Base-by-base conservation (phyloP, 2,888 invertebrate genomes). In the Eledona agricola region DNA sequence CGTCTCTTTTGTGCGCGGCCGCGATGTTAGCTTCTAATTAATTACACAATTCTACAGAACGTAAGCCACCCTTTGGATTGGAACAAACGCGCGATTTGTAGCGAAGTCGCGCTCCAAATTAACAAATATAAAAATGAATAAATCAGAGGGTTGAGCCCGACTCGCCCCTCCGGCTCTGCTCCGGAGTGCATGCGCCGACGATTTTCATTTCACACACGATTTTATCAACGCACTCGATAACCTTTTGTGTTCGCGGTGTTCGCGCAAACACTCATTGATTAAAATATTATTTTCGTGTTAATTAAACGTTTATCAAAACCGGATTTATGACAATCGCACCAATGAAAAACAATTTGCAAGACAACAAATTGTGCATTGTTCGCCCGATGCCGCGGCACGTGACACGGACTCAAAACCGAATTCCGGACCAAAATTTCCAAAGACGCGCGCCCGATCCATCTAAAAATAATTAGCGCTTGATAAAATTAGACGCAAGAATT, bases 111-210 rank as follows among this genome's bases (percentile, higher is more conserved):
- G 67, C 56, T 60, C 61, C 60, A 59, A 63, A 66, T 65, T 66
- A 64, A 65, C 64, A 64, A 65, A 64, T 63, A 66, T 66, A 66
- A 66, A 67, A 60, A 65, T 62, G 63, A 63, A 67, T 67, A 69
- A 69, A 69, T 69, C 66, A 67, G 66, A 66, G 67, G 62, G 67
- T 65, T 63, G 55, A 55, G 58, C n/a, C n/a, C n/a, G n/a, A n/a
- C n/a, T n/a, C n/a, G n/a, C n/a, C n/a, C n/a, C n/a, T n/a, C n/a
- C n/a, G n/a, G n/a, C n/a, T n/a, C n/a, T n/a, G 60, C 40, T 55
- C 57, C 46, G 58, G 57, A 61, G 60, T 62, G 61, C 50, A 40
- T 31, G 55, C 50, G 46, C 40, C 45, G 64, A 63, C 63, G 65
- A 66, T 66, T 66, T 66, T 62, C 64, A 66, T 65, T 67, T 66